Evolutionary conservation across 2,797 vertebrate genomes (phyloP).

Genomic region (Microctenopoma steveboyesi): DNA sequence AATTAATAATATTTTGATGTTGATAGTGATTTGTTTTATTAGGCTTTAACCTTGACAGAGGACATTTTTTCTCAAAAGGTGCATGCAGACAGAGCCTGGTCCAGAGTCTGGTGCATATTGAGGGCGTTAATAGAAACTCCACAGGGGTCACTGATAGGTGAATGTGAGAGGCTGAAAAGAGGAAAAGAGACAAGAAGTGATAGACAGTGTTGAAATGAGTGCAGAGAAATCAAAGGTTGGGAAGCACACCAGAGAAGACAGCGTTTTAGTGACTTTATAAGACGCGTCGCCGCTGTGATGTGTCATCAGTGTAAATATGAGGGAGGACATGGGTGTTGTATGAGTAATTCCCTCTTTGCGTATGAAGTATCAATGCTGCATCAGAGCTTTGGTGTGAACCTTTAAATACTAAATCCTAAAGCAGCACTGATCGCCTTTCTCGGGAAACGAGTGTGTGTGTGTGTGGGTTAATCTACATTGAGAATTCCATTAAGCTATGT

Average conservation of each 20-base stretch:
- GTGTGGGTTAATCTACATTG: background rate
- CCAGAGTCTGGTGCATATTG: slow-evolving; percentile 15
- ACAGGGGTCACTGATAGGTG: slow-evolving; percentile 47
- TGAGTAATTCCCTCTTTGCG: background rate
- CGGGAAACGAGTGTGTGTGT: slow-evolving; percentile 9
- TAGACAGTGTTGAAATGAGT: slow-evolving; percentile 30
- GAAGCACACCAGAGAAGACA: slow-evolving; percentile 14
- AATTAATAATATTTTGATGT: too few species aligned
- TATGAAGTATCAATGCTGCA: slow-evolving; percentile 1
- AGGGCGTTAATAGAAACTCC: slow-evolving; percentile 43
- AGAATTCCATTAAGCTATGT: slow-evolving; percentile 40
- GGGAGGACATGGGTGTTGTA: background rate
- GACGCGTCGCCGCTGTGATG: background rate
- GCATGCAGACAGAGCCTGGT: slow-evolving; percentile 1
- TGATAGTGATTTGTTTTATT: too few species aligned
- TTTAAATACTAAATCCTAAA: slow-evolving; percentile 12
- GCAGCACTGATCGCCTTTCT: slow-evolving; percentile 20
- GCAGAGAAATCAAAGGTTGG: slow-evolving; percentile 1
- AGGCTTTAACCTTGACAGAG: too few species aligned
- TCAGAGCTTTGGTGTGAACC: background rate
- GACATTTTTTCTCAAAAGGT: too few species aligned
- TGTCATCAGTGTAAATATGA: slow-evolving; percentile 18
- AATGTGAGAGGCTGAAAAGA: slow-evolving; percentile 26
- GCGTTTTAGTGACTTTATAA: slow-evolving; percentile 6
- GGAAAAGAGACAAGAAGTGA: slow-evolving; percentile 24